Evolutionary conservation across 1,140 invertebrate species (phyloP).

Genomic region (Asbolus verrucosus): DNA sequence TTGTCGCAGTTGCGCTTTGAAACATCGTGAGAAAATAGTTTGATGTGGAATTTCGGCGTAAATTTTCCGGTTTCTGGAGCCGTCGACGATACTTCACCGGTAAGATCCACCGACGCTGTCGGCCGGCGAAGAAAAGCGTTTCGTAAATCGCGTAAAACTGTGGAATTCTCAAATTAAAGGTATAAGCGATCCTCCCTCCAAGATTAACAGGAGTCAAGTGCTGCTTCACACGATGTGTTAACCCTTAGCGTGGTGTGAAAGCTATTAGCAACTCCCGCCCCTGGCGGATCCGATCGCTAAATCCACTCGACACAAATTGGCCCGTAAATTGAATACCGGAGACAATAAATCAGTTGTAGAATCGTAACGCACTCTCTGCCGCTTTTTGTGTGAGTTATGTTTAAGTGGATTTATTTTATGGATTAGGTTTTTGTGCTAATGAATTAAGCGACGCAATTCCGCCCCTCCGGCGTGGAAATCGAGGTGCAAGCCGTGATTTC

Average conservation of each 20-base stretch:
- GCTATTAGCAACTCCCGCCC: conserved; percentile 55
- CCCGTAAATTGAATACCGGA: conserved; percentile 63
- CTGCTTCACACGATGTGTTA: conserved; percentile 63
- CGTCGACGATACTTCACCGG: no score
- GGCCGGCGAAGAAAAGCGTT: not conserved
- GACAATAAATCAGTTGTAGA: conserved; percentile 61
- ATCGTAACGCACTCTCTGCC: conserved; percentile 58
- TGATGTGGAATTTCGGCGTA: no score
- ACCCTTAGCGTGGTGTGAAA: conserved; percentile 57
- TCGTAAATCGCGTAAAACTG: conserved; percentile 23
- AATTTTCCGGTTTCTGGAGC: conserved; percentile 1
- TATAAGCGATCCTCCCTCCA: conserved; percentile 41
- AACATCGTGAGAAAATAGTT: no score
- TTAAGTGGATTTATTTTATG: conserved; percentile 62
- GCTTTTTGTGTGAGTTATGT: conserved; percentile 59
- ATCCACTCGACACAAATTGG: conserved; percentile 63
- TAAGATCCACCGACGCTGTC: no score
- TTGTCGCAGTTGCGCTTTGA: no score
- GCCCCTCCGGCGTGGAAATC: conserved; percentile 9
- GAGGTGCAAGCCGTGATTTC: conserved; percentile 3
- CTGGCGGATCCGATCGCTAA: conserved; percentile 59
- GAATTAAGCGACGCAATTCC: conserved; percentile 55
- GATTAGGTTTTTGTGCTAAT: conserved; percentile 62
- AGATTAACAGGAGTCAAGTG: conserved; percentile 62
- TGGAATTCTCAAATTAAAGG: conserved; percentile 37